A percentile compares a stretch with the other conserved stretches of the same genome.
Conservation (phyloP, 2,113 vertebrate genomes). For the Oplegnathus fasciatus region DNA sequence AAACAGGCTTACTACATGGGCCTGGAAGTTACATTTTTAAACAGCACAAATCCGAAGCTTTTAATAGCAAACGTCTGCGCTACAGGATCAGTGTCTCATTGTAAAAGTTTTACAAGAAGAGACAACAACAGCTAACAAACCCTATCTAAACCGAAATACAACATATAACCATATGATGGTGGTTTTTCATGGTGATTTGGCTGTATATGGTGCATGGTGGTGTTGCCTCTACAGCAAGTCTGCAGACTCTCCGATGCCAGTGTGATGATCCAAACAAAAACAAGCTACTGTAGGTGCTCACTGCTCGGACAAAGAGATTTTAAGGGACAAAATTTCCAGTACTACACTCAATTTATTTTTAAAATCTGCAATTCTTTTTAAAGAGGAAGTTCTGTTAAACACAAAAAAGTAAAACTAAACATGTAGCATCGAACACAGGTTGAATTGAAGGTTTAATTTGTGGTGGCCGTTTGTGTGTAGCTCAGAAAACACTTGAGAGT, state of each 20-base stretch:
- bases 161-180: background rate
- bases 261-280: background rate
- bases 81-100: background rate
- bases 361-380: background rate
- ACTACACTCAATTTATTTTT: background rate
- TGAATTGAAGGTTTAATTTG: background rate
- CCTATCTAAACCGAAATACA: background rate
- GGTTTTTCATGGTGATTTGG: background rate
- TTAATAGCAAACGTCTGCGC: background rate
- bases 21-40: background rate
- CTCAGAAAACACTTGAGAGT: background rate
- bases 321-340: background rate
- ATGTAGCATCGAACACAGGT: background rate
- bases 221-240: background rate
- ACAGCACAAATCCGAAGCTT: background rate
- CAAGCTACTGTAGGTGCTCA: background rate
- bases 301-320: background rate
- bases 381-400: background rate
- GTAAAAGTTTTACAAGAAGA: no score
- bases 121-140: background rate
- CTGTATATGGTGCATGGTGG: background rate
- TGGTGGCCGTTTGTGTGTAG: background rate
- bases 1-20: background rate
- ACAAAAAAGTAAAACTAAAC: background rate
- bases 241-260: background rate